These are phyloP conservation scores for Apus apus DNA, from an alignment of 2,113 vertebrate genomes.

Conservation along the genomic window DNA sequence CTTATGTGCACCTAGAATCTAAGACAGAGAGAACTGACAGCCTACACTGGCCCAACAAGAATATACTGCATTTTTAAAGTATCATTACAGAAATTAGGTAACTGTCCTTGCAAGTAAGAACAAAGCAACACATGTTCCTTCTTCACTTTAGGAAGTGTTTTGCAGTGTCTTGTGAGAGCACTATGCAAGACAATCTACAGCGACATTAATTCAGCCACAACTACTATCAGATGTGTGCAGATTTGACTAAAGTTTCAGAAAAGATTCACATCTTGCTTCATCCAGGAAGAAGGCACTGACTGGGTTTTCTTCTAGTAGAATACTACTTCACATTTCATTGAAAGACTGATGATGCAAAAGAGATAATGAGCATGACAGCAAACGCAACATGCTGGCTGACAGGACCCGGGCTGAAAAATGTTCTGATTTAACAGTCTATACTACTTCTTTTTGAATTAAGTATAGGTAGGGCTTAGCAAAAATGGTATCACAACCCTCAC, in stretches of 20 bases:
- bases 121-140: background rate
- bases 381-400: rapidly evolving
- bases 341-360: background rate
- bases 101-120: background rate
- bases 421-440: background rate
- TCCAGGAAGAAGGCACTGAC: background rate
- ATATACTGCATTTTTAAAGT: background rate
- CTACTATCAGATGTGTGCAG: background rate
- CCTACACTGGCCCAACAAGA: background rate
- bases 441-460: background rate
- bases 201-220: background rate
- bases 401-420: background rate
- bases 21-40: background rate
- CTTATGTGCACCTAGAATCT: background rate
- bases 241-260: background rate
- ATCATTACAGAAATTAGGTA: background rate
- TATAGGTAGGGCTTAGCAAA: background rate
- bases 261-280: background rate
- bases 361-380: background rate
- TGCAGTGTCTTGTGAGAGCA: background rate
- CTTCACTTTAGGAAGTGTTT: background rate
- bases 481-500: background rate
- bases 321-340: background rate
- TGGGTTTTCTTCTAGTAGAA: background rate
- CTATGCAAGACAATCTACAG: background rate